These are phyloP conservation scores for Tupaia tana DNA, from an alignment of 2,113 vertebrate species.

Conservation along the genomic window DNA sequence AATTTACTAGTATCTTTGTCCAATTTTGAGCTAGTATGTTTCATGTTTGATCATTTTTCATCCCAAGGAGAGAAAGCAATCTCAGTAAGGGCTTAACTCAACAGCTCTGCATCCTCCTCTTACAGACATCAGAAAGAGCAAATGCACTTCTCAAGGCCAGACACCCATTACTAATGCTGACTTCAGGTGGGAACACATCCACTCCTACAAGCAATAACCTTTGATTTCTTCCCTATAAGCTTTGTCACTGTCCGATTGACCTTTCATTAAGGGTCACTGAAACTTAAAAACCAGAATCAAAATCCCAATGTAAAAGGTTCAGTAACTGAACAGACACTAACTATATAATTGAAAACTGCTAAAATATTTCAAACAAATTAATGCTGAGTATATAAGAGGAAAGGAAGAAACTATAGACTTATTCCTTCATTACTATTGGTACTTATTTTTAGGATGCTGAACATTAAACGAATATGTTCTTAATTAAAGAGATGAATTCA, in stretches of 20 bases:
- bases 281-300: slow-evolving; percentile 15
- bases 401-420: slow-evolving; percentile 31
- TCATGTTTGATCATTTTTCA: slow-evolving; percentile 53
- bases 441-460: background rate
- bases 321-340: background rate
- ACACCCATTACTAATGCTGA: background rate
- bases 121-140: background rate
- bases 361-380: slow-evolving; percentile 39
- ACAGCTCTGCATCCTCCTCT: background rate
- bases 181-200: background rate
- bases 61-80: slow-evolving; percentile 63
- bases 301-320: background rate
- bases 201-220: background rate
- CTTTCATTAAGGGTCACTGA: background rate
- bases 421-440: background rate
- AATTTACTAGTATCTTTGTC: slow-evolving; percentile 39
- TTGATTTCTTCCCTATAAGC: background rate
- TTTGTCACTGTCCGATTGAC: background rate
- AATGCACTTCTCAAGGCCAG: background rate
- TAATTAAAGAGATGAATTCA: background rate
- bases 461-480: background rate
- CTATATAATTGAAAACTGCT: background rate
- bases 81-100: slow-evolving; percentile 36
- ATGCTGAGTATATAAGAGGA: background rate
- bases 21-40: background rate